Base-by-base conservation (phyloP, 2,888 invertebrate genomes). In the Drosophila monieri region DNA sequence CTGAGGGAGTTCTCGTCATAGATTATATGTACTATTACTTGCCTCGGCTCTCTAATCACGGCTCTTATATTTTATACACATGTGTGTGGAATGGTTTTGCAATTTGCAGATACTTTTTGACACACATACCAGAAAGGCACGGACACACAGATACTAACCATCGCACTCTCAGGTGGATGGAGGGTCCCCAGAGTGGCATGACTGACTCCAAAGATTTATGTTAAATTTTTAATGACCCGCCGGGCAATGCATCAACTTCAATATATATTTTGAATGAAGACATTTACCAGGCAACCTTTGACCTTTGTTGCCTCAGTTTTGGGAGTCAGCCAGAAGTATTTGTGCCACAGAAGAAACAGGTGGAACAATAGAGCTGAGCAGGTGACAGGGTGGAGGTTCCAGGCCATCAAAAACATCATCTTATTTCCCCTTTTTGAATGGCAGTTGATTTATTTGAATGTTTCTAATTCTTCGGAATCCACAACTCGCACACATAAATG, bases 71-170 rank as follows among this genome's bases (percentile, higher is more conserved):
- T 39, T 55, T 66, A 54, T 67, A 44, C 52, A 51, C 51, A 41
- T n/a, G 8, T 68, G 58, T 64, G 43, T 76, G 59, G 80, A 86
- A 86, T 80, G 78, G 81, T 71, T 55, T 51, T 67, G 76, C 81
- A 78, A 84, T 86, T 80, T 81, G 64, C 41, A 64, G 60, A 56
- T 71, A 74, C 76, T 80, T 76, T 78, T 71, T 80, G 80, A 77
- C 84, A 86, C 73, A 86, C 69, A 86, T 76, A 70, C 64, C 79
- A 32, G 32, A 32, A 6, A 44, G 35, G 25, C 18, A 18, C 8
- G 6, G 2, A 21, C 23, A 32, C n/a, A 25, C 18, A 21, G 23
- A 53, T 30, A 46, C 30, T 21, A 32, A 18, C 12, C 9, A 21
- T 46, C 37, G 46, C 27, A 9, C 10, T 5, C 12, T 6, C 32